Base-by-base conservation (phyloP, 2,888 invertebrate species). In the Petrolisthes manimaculis region DNA sequence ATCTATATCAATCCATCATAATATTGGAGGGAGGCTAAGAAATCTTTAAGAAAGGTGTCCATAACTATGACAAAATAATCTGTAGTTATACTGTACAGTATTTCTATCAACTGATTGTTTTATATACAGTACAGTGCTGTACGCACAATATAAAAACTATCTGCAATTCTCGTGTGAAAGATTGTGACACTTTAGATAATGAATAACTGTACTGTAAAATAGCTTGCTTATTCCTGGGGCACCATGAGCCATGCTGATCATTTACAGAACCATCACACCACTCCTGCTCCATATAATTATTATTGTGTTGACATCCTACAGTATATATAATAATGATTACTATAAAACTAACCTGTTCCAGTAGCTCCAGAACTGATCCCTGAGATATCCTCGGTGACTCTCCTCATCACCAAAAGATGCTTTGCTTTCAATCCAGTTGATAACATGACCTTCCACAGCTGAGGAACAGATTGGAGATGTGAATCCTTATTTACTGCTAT, bases 371-470 rank as follows among this genome's bases (percentile, higher is more conserved):
- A 97, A 95, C 93, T 98, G 98, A 91, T 97, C 96, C 92, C 95
- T 95, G 84, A 97, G 94, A 93, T 98, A 97, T 14, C 95, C 95
- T 78, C 95, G 94, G 93, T 98, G 98, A 86, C 95, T 95, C 92
- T 96, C 95, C 91, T 95, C 94, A 93, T 97, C 97, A 4, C 97
- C 98, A 94, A 98, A 98, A n/a, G 96, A 94, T 0, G 98, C 98
- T 94, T 98, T 98, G 92, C 98, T 98, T 93, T 98, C 98, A 89
- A 98, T 97, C 98, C 98, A 98, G 93, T 98, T 97, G 0, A 98
- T 95, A 54, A 98, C 95, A 92, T 95, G 95, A 2, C 96, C 97
- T 93, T 97, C 96, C 53, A 97, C 95, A 56, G 96, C 96, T 93
- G 91, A 51, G 91, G 89, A 83, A 77, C 84, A 88, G 37, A 37